Evolutionary conservation across 2,113 vertebrate species (phyloP).

Genomic region (Aythya baeri): DNA sequence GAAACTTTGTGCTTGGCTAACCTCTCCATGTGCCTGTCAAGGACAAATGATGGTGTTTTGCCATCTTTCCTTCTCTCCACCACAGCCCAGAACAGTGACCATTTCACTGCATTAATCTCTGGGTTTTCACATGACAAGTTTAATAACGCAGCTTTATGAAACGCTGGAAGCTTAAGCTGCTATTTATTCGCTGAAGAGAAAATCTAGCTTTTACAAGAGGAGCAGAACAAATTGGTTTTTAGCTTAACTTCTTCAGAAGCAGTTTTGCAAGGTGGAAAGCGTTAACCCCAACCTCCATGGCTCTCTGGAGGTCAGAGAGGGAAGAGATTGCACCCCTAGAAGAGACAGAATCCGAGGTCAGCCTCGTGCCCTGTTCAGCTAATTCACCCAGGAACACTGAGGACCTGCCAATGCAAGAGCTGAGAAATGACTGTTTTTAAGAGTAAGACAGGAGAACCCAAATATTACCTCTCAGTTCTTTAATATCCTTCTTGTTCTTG

Average conservation of each 20-base stretch:
- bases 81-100: not conserved
- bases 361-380: not conserved
- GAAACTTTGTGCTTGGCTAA: not conserved
- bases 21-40: not conserved
- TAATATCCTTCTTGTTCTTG: not conserved
- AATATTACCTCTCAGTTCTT: not conserved
- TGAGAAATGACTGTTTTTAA: not conserved
- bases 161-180: not conserved
- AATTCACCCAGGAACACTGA: not conserved
- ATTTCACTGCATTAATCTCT: not conserved
- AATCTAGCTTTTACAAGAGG: not conserved
- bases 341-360: not conserved
- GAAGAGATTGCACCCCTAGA: not conserved
- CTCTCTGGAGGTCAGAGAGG: not conserved
- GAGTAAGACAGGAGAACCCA: not conserved
- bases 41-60: not conserved
- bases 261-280: not conserved
- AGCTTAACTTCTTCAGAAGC: not conserved
- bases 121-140: not conserved
- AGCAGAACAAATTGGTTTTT: not conserved
- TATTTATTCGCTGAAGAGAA: not conserved
- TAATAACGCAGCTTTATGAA: slow-evolving; percentile 25
- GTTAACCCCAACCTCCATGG: not conserved
- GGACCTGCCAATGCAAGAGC: not conserved
- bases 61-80: not conserved